Base-by-base conservation (phyloP, 2,797 vertebrate species). In the Bufotes viridis region DNA sequence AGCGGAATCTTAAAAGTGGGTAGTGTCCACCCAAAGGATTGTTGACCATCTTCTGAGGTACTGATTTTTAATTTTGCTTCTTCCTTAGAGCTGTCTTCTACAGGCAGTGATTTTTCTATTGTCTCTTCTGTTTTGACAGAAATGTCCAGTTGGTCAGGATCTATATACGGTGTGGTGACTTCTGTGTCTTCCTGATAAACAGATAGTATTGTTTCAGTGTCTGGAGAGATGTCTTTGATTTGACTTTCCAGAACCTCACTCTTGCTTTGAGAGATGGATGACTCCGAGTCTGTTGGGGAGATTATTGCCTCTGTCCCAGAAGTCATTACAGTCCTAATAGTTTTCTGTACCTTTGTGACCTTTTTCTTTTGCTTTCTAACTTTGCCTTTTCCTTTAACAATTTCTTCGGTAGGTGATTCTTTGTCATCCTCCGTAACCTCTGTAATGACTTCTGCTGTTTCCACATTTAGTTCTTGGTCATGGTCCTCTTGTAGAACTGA, bases 271-370 rank as follows among this genome's bases (percentile, higher is more conserved):
- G 79, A 42, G 13, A 67, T 42, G 29, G 85, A 42, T 78, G 22
- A 18, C 34, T 75, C 58, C 5, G 20, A 17, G 14, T 65, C 60
- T 12, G 20, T 26, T 24, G 20, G 34, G 1, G 42, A 7, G n/a
- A 15, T 8, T 22, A 7, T 72, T 42, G 29, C 17, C 12, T 67
- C n/a, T 26, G 14, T 1, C 24, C 12, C n/a, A 67, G 11, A 55
- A 17, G 9, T 60, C 70, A 26, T 3, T 42, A 70, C 63, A 78
- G 58, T 58, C 57, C 53, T 84, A 60, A 72, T 65, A 3, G 75
- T 84, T 70, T 88, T 88, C 34, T 84, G 81, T 26, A 79, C 72
- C 63, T 84, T 88, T 79, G 29, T 84, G 69, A 84, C 51, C 14
- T 60, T 84, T 84, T 84, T 84, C 63, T 55, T 84, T n/a, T 70